A percentile compares a stretch with the other conserved stretches of the same genome.
These are phyloP conservation scores for Sminthurides aquaticus DNA, from an alignment of 2,888 invertebrate species.

Conservation along the genomic window DNA sequence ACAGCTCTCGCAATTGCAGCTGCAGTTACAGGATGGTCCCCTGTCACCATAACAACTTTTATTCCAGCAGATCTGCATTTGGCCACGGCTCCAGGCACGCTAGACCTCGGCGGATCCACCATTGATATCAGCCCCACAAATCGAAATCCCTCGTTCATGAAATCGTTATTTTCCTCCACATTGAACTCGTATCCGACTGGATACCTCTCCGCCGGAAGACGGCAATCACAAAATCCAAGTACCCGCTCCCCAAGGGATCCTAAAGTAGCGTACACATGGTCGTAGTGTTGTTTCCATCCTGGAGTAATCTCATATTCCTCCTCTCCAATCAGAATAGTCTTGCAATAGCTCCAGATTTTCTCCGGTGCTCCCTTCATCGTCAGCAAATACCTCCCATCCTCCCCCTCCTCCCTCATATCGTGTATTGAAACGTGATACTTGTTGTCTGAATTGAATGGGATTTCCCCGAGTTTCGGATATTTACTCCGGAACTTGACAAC, in stretches of 20 bases:
- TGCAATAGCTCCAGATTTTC: conserved; percentile 59
- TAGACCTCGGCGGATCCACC: conserved; percentile 63
- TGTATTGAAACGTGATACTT: conserved; percentile 93
- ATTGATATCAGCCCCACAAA: conserved; percentile 63
- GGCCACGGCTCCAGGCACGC: conserved; percentile 61
- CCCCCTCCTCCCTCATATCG: conserved; percentile 76
- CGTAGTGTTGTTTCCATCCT: conserved; percentile 53
- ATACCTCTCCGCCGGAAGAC: conserved; percentile 48
- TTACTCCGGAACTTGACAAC: conserved; percentile 72
- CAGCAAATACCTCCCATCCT: conserved; percentile 76
- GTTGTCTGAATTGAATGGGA: conserved; percentile 92
- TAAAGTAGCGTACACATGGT: conserved; percentile 63
- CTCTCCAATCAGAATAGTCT: conserved; percentile 53
- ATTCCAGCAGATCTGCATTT: conserved; percentile 69
- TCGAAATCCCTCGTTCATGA: conserved; percentile 57
- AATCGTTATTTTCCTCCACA: conserved; percentile 56
- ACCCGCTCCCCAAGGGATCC: conserved; percentile 82
- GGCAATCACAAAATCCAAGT: conserved; percentile 52
- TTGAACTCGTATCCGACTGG: conserved; percentile 56
- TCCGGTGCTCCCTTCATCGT: conserved; percentile 81
- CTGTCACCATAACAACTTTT: conserved; percentile 70
- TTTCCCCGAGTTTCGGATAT: conserved; percentile 81
- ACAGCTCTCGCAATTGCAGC: conserved; percentile 66
- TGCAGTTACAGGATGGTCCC: conserved; percentile 73
- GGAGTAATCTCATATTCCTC: conserved; percentile 52